Evolutionary conservation across 1,140 invertebrate genomes (phyloP).

Genomic region (Chionoecetes opilio): DNA sequence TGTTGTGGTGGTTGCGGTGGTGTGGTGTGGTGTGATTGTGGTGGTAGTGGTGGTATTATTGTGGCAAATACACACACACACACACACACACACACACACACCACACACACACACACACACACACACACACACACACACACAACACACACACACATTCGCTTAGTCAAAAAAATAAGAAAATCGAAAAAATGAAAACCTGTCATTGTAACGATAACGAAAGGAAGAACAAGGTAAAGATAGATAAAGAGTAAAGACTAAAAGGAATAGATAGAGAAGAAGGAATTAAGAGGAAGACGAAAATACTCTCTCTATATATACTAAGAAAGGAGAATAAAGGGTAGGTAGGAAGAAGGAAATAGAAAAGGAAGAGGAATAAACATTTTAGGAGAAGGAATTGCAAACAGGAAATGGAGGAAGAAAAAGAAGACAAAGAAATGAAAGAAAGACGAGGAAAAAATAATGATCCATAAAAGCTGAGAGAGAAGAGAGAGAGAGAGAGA

Average conservation of each 20-base stretch:
- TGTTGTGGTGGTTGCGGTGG: no score
- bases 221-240: not conserved
- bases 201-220: not conserved
- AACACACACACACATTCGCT: not conserved
- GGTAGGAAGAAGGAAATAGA: not conserved
- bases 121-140: not conserved
- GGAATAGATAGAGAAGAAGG: not conserved
- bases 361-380: not conserved
- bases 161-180: not conserved
- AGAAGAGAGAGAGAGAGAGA: not conserved
- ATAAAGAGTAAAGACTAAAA: not conserved
- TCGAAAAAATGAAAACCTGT: not conserved
- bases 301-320: not conserved
- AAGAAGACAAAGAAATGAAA: not conserved
- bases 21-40: no score
- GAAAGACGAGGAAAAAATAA: not conserved
- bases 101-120: no score
- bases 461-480: not conserved
- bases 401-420: not conserved
- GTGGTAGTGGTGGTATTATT: no score
- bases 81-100: no score
- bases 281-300: not conserved
- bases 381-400: not conserved
- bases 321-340: not conserved
- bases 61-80: not conserved